A percentile compares a stretch with the other conserved stretches of the same genome.
These are phyloP conservation scores for Gila orcuttii DNA, from an alignment of 2,113 vertebrate genomes.

Conservation along the genomic window DNA sequence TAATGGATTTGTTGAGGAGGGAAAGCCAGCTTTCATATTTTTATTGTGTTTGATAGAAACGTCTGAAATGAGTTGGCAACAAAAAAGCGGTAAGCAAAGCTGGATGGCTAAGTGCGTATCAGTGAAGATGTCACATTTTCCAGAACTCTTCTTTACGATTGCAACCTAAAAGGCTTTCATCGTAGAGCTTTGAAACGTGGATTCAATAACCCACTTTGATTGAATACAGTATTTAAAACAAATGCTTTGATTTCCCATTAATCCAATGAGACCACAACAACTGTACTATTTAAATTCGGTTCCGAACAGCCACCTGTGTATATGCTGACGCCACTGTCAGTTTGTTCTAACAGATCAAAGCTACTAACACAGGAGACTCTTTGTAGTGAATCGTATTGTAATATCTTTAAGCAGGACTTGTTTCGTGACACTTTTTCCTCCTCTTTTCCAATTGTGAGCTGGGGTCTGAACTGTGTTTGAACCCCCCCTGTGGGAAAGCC, in stretches of 20 bases:
- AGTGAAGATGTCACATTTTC: conserved; percentile 55
- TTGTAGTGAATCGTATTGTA: background rate
- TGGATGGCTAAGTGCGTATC: conserved; percentile 36
- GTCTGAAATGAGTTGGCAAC: conserved; percentile 47
- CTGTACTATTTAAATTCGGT: background rate
- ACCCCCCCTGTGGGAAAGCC: conserved; percentile 69
- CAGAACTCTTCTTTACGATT: conserved; percentile 38
- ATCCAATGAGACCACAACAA: background rate
- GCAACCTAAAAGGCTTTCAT: conserved; percentile 28
- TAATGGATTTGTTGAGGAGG: conserved; percentile 53
- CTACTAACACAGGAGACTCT: background rate
- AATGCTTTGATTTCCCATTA: conserved; percentile 32
- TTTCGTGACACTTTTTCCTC: background rate
- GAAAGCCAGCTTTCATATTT: conserved; percentile 45
- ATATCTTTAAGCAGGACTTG: conserved; percentile 23
- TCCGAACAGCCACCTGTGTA: background rate
- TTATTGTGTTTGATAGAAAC: conserved; percentile 53
- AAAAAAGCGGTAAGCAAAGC: conserved; percentile 14
- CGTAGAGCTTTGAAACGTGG: conserved; percentile 30
- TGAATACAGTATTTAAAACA: conserved; percentile 30
- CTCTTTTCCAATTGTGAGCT: conserved; percentile 47
- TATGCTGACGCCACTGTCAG: background rate
- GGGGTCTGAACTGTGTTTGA: conserved; percentile 75
- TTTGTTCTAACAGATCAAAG: conserved; percentile 29
- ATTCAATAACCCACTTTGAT: conserved; percentile 11